Base-by-base conservation (phyloP, 1,140 invertebrate species). In the Drosophila triauraria region DNA sequence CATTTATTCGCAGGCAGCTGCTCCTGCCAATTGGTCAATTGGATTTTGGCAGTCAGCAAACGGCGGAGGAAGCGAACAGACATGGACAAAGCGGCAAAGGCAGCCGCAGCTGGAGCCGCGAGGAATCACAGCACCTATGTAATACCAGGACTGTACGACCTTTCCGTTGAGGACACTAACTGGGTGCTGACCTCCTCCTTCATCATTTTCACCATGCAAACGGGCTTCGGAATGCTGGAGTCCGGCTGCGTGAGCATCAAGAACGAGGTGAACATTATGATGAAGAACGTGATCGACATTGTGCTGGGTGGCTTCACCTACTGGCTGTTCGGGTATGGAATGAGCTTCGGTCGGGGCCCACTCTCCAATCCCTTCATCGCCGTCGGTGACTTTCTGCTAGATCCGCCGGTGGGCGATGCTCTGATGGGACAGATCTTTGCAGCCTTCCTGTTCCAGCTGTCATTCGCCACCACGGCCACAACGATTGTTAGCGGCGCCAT, bases 201-300 rank as follows among this genome's bases (percentile, higher is more conserved):
- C 90, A 98, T 99, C 75, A 99, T 99, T 64, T 99, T 99, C 91
- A 99, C 98, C 0, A 99, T 99, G 98, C 98, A 99, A 94, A 98
- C 98, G 76, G 98, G 97, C 53, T 99, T 98, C 86, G 97, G 97
- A 7, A 96, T 99, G 95, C 91, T 99, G 58, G 98, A 99, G 92
- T 97, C 97, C 1, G 98, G 98, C 7, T 97, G 97, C 80, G 98
- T 98, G 0, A 98, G 97, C 1, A 94, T 97, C 32, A 99, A 98
- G 93, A 98, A 98, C 86, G 98, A 98, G 94, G 97, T 98, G 0
- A 98, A 98, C 84, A 98, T 98, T n/a, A 98, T 98, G 97, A 98
- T 98, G 96, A 98, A 98, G 93, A 99, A 99, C 86, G 95, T 98
- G 0, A 97, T 97, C 1, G 98, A 99, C 78, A 97, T 99, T 58